Base-by-base conservation (phyloP, 2,888 invertebrate species). In the Masnerella sp. region DNA sequence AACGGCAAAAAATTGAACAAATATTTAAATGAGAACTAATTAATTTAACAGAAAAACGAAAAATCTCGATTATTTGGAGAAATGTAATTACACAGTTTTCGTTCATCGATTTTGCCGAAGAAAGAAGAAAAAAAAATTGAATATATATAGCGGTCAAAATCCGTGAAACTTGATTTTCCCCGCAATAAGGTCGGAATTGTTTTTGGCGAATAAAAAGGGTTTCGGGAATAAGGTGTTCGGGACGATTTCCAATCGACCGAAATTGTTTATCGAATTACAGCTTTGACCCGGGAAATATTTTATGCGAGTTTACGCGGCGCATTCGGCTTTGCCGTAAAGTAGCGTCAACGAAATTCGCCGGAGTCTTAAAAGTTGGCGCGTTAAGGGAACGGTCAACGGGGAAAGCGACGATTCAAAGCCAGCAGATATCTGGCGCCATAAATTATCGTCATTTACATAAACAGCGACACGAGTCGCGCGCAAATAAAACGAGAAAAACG, bases 61-160 rank as follows among this genome's bases (percentile, higher is more conserved):
- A 9, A 28, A 11, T 38, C n/a, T 38, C 20, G 36, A 5, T n/a
- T n/a, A n/a, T n/a, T n/a, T n/a, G n/a, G n/a, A n/a, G n/a, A n/a
- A n/a, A n/a, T n/a, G n/a, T n/a, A n/a, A n/a, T n/a, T n/a, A n/a
- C n/a, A n/a, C n/a, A n/a, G n/a, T n/a, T 47, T 17, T 47, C 18
- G 20, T 45, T 17, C n/a, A 52, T 52, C 36, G 15, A 52, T 52
- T 25, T 52, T 20, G 20, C 34, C 34, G 2, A 5, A 9, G 34
- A 20, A 1, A 14, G 12, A 36, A 34, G 22, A 51, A 51, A 51
- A 51, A 12, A 22, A 43, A 58, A 58, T 58, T 32, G 43, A 58
- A 43, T 58, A 43, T 43, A 43, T 58, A 43, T 43, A 18, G 43
- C 22, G 43, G 56, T 58, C 56, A 34, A 58, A 58, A 58, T 58